Evolutionary conservation across 2,797 vertebrate species (phyloP), one percentile per base, ranked within the genome.

Genomic region (Fistularia commersonii): DNA sequence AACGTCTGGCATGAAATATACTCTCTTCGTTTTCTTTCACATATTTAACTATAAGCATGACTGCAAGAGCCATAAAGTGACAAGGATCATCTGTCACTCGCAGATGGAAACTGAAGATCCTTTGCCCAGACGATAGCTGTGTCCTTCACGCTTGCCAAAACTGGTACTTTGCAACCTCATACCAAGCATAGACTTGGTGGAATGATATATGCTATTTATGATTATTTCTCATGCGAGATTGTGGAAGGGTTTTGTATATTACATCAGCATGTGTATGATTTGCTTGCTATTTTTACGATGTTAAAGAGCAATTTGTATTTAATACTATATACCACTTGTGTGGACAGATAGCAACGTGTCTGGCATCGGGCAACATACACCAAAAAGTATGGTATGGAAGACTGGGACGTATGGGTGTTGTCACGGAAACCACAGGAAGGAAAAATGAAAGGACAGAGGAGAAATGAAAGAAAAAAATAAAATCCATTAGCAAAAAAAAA

Each of bases 81-180:
- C 69, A 72, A 60, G 44, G 57, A 76, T 61, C 79, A 76, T 78
- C 74, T 54, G 71, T 82, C 83, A 77, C 61, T 45, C 53, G 66
- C 68, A 80, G 80, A 74, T 74, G 69, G 74, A 66, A 65, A 48
- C 68, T 0, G 47, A 79, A 63, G 54, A 61, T 69, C 64, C 34
- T 59, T 61, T 42, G 51, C 43, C 41, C 64, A 57, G 69, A 80
- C 70, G 67, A 74, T 47, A 55, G 69, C 49, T 1, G 4, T 75
- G 82, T 57, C 83, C 83, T 86, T 87, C 81, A 81, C 69, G 78
- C 79, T 54, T 60, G 67, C 64, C 74, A 74, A 77, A 76, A 64
- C 61, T 45, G 46, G 34, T 53, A 39, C 61, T 44, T 64, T 1
- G 6, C 11, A 61, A 39, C 40, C 32, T 41, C 51, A 51, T 41